Percentiles rank a stretch among this genome's conserved stretches.
Conservation (phyloP, 92 coral and sea anemone genomes). For the Epizoanthus scotinus region DNA sequence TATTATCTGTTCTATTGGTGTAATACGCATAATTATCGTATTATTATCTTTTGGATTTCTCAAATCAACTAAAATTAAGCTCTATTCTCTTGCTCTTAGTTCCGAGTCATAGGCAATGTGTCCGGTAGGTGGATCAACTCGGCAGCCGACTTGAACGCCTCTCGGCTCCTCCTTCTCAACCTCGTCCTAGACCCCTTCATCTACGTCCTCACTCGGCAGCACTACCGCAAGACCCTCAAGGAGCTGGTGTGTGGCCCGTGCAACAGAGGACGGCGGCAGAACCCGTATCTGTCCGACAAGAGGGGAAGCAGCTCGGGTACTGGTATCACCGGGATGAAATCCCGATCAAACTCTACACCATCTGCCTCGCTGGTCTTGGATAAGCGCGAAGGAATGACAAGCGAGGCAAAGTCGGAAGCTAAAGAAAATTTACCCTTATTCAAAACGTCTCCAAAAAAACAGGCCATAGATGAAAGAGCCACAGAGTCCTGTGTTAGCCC, state of each 20-base stretch:
- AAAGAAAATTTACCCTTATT: neutral
- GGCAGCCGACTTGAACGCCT: constrained; percentile 37
- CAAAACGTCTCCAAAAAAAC: neutral
- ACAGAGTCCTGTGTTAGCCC: neutral
- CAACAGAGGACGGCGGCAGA: neutral
- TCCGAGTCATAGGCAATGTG: constrained; percentile 30
- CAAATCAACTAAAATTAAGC: no score
- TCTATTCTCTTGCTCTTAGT: neutral
- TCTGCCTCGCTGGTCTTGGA: constrained; percentile 25
- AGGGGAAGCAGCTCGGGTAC: constrained; percentile 30
- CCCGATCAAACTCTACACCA: constrained; percentile 19
- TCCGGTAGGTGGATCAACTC: constrained; percentile 35
- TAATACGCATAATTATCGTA: no score
- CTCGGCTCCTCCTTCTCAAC: constrained; percentile 31
- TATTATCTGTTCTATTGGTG: no score
- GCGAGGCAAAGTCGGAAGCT: neutral
- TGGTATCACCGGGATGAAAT: constrained; percentile 13
- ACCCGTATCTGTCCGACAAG: constrained; percentile 15
- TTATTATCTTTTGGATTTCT: neutral
- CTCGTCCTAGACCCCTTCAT: constrained; percentile 42
- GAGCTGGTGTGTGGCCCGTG: constrained; percentile 29
- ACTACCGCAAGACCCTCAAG: constrained; percentile 28
- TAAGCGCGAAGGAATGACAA: constrained; percentile 22
- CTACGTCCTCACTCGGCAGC: constrained; percentile 40
- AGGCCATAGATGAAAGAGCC: neutral